Evolutionary conservation across 2,888 invertebrate species (phyloP), one percentile per base, ranked within the genome.

Genomic region (Aphidoletes aphidimyza): DNA sequence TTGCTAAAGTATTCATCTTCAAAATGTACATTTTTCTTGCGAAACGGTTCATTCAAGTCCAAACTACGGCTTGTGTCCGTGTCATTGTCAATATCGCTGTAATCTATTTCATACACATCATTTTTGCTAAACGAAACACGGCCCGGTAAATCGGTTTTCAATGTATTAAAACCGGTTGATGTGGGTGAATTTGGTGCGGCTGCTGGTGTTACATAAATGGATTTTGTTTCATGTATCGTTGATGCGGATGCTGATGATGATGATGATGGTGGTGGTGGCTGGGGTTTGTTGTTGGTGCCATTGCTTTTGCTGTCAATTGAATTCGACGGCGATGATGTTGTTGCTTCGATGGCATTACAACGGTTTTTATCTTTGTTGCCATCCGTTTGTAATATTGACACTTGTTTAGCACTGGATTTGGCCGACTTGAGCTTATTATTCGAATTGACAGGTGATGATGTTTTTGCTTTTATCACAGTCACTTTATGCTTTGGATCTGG

Each of bases 71-170:
- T 49, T 34, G 84, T 84, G 42, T 84, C 88, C 69, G 88, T 88
- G 42, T 89, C 89, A 85, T 89, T 89, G 39, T 69, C 89, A 85
- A 88, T 88, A 85, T 90, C 89, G 85, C 90, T 89, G 14, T 88
- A 88, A 85, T 88, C 88, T 11, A 88, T 85, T 83, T 89, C 88
- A 81, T 87, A 87, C 3, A 87, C 86, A 34, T 86, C 86, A 19
- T 86, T 87, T 85, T 89, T 89, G 47, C 88, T 88, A 85, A 90
- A 90, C 6, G 90, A 90, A 0, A 90, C 90, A 22, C 90, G 87
- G 2, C 90, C 90, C 0, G 90, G 90, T 45, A 90, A 87, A 88
- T 90, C 90, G 0, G 89, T 87, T 87, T 87, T 86, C 47, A 85
- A 83, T 19, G 37, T 36, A 39, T 84, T 84, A 14, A 81, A 81